Evolutionary conservation across 2,113 vertebrate species (phyloP).

Genomic region (Mastomys natalensis): DNA sequence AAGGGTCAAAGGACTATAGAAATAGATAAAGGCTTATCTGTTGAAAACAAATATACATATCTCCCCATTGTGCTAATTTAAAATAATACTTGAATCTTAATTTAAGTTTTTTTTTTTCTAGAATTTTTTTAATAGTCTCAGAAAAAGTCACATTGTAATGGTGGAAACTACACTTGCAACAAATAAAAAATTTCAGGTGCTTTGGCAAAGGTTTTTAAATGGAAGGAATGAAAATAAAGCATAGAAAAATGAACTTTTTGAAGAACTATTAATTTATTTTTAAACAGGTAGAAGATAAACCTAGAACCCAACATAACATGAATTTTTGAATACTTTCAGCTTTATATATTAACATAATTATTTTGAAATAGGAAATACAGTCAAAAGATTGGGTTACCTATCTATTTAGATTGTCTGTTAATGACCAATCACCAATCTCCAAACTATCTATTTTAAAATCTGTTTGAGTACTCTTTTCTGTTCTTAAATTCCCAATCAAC

Average conservation of each 20-base stretch:
- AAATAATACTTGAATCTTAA: constrained; percentile 59
- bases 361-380: constrained; percentile 50
- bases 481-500: constrained; percentile 9
- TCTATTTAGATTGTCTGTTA: constrained; percentile 33
- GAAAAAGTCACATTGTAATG: constrained; percentile 33
- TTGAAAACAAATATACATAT: constrained; percentile 62
- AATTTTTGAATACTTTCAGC: constrained; percentile 48
- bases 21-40: constrained; percentile 72
- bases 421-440: constrained; percentile 42
- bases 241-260: not conserved
- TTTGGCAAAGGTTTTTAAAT: constrained; percentile 17
- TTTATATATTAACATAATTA: constrained; percentile 18
- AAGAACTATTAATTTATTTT: constrained; percentile 27
- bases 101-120: constrained; percentile 25
- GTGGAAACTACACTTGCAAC: constrained; percentile 43
- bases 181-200: constrained; percentile 22
- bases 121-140: not conserved
- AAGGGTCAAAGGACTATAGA: constrained; percentile 79
- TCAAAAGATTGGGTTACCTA: not conserved
- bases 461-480: not conserved
- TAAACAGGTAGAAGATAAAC: constrained; percentile 24
- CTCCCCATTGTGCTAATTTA: constrained; percentile 44
- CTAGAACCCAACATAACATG: not conserved
- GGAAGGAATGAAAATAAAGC: constrained; percentile 21
- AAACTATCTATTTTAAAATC: constrained; percentile 12